Percentiles rank a stretch among this genome's conserved stretches.
phyloP scores from a whole-genome alignment of 2,797 vertebrate genomes.

The Nyctibius grandis region DNA sequence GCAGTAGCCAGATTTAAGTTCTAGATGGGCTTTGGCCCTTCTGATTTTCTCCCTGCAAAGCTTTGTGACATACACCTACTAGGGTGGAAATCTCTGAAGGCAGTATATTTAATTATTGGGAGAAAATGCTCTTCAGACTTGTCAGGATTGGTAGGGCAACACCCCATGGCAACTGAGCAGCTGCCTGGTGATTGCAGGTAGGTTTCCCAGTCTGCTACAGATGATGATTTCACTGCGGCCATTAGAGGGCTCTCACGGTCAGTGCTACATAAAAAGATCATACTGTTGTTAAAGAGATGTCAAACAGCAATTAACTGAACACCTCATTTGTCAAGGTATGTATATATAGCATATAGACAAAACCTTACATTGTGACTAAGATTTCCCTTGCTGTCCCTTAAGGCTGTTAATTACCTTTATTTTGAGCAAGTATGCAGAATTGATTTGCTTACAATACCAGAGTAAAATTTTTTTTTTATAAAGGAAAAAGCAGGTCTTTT shows the following conservation, averaged over 20 bases:
- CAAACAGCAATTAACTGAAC: neutral
- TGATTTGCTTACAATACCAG: neutral
- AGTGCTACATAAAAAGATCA: accelerated
- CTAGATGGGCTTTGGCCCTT: neutral
- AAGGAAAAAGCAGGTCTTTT: neutral
- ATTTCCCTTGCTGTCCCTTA: neutral
- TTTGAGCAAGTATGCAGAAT: neutral
- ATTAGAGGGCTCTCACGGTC: neutral
- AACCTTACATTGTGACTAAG: neutral
- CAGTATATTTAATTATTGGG: neutral
- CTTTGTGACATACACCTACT: neutral
- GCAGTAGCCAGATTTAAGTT: neutral
- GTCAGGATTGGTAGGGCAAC: accelerated
- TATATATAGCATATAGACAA: neutral
- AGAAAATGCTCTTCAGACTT: neutral
- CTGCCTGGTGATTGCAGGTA: neutral
- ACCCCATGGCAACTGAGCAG: accelerated
- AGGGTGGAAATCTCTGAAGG: neutral
- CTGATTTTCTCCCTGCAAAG: neutral
- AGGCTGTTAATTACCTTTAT: neutral
- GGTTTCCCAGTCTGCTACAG: neutral
- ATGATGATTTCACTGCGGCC: neutral
- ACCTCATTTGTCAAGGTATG: too few species aligned
- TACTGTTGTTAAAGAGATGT: neutral
- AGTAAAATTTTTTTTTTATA: neutral